These are phyloP conservation scores for Lucilia sericata DNA, from an alignment of 1,140 invertebrate genomes.

Conservation along the genomic window DNA sequence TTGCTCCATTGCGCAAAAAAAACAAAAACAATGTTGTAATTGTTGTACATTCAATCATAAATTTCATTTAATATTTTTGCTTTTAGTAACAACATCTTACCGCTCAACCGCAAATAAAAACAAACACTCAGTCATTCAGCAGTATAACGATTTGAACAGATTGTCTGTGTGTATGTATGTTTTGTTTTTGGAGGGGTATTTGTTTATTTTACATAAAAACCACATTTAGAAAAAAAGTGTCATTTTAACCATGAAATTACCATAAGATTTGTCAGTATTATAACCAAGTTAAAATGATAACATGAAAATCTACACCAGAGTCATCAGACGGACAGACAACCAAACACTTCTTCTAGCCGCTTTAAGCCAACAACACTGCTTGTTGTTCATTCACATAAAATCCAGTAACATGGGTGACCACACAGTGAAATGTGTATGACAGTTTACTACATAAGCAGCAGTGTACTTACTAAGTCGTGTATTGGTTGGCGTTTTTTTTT, in stretches of 20 bases:
- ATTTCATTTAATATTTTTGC: conserved; percentile 22
- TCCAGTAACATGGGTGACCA: conserved; percentile 32
- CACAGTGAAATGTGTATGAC: conserved; percentile 33
- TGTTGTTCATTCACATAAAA: not conserved
- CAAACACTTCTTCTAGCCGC: not conserved
- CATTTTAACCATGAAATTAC: conserved; percentile 43
- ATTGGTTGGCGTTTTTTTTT: not conserved
- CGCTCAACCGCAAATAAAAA: conserved; percentile 4
- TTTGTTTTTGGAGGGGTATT: not conserved
- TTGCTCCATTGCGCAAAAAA: too few relatives aligned
- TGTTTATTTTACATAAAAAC: not conserved
- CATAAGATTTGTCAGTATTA: conserved; percentile 42
- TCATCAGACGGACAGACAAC: not conserved
- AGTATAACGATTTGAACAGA: not conserved
- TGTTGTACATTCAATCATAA: conserved; percentile 16
- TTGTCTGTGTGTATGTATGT: not conserved
- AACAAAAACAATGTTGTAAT: not conserved
- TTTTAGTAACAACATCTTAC: conserved; percentile 23
- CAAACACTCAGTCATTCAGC: not conserved
- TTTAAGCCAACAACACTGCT: too few relatives aligned
- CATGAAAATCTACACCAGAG: not conserved
- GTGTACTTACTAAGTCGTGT: too few relatives aligned
- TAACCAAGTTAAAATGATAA: conserved; percentile 36
- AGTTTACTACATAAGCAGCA: not conserved
- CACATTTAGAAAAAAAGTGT: conserved; percentile 36